phyloP scores from a whole-genome alignment of 2,888 invertebrate genomes.

The Nesidiocoris tenuis region DNA sequence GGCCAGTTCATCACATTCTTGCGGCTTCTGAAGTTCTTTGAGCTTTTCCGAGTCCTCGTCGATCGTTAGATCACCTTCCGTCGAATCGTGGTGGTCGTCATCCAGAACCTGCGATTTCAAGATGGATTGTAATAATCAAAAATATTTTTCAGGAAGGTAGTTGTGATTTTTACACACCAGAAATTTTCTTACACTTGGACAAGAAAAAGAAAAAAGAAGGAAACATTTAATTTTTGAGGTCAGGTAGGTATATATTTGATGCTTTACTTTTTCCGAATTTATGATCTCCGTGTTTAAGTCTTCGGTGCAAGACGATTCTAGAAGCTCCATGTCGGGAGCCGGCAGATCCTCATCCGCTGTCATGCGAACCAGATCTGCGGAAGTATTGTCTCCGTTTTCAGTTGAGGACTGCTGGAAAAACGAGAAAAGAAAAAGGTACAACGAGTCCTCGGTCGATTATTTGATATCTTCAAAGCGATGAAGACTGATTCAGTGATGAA shows the following conservation, averaged over 20 bases:
- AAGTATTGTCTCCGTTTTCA: conserved; percentile 22
- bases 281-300: conserved; percentile 48
- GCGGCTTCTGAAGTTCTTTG: conserved; percentile 45
- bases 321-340: conserved; percentile 47
- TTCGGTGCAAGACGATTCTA: conserved; percentile 50
- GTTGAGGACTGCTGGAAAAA: background rate
- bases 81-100: conserved; percentile 42
- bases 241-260: too few species aligned
- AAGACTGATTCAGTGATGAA: too few species aligned
- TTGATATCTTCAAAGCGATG: too few species aligned
- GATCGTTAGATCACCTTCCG: conserved; percentile 44
- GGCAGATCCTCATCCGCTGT: conserved; percentile 47
- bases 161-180: background rate
- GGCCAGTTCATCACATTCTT: conserved; percentile 47
- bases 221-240: too few species aligned
- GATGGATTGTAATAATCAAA: too few species aligned
- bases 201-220: too few species aligned
- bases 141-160: background rate
- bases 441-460: too few species aligned
- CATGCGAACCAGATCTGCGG: conserved; percentile 20
- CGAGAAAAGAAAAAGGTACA: too few species aligned
- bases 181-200: too few species aligned
- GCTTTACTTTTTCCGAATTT: conserved; percentile 23
- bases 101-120: conserved; percentile 20
- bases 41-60: conserved; percentile 46